Evolutionary conservation across 2,888 invertebrate species (phyloP), one percentile per base, ranked within the genome.

Genomic region (Quadroppia sp.): DNA sequence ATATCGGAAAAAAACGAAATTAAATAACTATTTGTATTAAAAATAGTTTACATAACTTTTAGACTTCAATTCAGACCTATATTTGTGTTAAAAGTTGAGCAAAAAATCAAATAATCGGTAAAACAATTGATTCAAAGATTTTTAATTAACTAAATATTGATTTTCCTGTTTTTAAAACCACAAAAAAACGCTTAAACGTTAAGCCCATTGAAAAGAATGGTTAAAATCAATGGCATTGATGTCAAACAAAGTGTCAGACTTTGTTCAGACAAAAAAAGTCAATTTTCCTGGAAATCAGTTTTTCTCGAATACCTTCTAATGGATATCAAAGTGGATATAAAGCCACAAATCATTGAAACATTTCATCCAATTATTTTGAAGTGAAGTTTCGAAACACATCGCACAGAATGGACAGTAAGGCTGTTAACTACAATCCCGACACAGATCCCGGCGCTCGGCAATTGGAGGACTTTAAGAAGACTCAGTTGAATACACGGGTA

Each of bases 361-460:
- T 15, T 45, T 45, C 45, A 45, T 45, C 15, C 17, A 15, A 45
- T 11, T 45, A 20, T 23, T 53, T 20, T 53, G 23, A 53, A 20
- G n/a, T n/a, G n/a, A n/a, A n/a, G n/a, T n/a, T n/a, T n/a, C 17
- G 4, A 53, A 20, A 53, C 36, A 71, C 6, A 7, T 36, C 30
- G 11, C 64, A 67, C 9, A 67, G 36, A 48, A 40, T 73, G 36
- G 67, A 73, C 28, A 30, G 23, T 11, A 73, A 73, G 42, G 20
- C 64, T 50, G 64, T 73, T 7, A 73, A 45, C n/a, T 74, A 74
- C 48, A 30, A 71, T 48, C 74, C 74, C 11, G 25, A 40, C 7
- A 36, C n/a, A 28, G 74, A 74, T 48, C 71, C 74, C 7, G 74
- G 53, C 7, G 74, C 74, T 6, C 53, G 70, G 45, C 74, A 74